Evolutionary conservation across 2,113 vertebrate species (phyloP), one percentile per base, ranked within the genome.

Genomic region (Trogon surrucura): DNA sequence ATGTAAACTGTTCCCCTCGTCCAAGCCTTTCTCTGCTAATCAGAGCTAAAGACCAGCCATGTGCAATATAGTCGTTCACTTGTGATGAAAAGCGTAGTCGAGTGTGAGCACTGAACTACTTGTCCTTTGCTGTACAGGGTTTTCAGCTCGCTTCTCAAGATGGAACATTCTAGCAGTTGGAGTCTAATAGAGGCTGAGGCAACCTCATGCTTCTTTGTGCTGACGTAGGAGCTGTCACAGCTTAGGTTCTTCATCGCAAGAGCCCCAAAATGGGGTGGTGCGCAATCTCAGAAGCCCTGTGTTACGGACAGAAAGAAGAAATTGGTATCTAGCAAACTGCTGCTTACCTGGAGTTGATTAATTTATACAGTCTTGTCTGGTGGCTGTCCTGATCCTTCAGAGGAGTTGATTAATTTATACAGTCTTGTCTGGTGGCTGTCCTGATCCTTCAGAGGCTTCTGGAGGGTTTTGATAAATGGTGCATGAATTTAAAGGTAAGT

Each of bases 291-390:
- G 75, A 32, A 91, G 54, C 30, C 19, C 23, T 6, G 0, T 10
- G 10, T 80, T 65, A 19, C 0, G 13, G 62, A n/a, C 16, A 20
- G 70, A 54, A 78, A 54, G 11, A 70, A 58, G 64, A 74, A n/a
- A 18, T 1, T 1, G 0, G 18, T 54, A 6, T 41, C 10, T 20
- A 50, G n/a, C 10, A 36, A 60, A 34, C 7, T 32, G 38, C 74
- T 85, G 36, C 29, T 78, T 84, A 45, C 73, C 47, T 78, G 36
- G 87, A 61, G 48, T 5, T 30, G 36, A 25, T 61, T 30, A 20
- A 22, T 74, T 83, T 69, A 0, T 13, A 6, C n/a, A 56, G 51
- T 56, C 23, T 60, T 48, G 13, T 38, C 54, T 81, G 75, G 80
- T 26, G 50, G 50, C 54, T 62, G 36, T 45, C 34, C 54, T 66